These are phyloP conservation scores for Antechinus stuartii DNA, from an alignment of 2,113 vertebrate species.

Conservation along the genomic window DNA sequence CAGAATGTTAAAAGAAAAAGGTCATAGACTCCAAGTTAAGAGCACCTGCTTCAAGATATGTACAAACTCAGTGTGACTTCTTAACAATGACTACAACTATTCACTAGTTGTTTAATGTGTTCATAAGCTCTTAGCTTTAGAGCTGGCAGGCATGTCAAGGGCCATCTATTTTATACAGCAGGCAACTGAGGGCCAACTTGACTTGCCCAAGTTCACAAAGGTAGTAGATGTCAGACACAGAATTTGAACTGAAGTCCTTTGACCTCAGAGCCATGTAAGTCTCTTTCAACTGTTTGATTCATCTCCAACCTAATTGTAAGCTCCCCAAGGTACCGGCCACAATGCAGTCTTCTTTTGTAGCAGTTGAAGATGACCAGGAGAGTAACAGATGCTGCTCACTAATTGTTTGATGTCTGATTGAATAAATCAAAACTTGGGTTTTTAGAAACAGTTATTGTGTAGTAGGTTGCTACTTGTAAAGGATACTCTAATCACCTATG, in stretches of 20 bases:
- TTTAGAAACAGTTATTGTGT: not conserved
- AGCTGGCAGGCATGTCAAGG: not conserved
- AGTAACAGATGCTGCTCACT: not conserved
- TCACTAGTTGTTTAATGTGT: not conserved
- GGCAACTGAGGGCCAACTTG: not conserved
- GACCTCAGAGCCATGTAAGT: not conserved
- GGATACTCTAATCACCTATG: not conserved
- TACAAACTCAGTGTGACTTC: not conserved
- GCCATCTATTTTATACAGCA: not conserved
- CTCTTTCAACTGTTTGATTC: not conserved
- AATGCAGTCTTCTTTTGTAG: not conserved
- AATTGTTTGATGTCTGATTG: conserved; percentile 15
- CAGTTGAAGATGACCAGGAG: not conserved
- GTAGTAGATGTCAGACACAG: not conserved
- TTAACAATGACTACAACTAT: not conserved
- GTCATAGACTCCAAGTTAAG: not conserved
- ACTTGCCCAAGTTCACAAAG: not conserved
- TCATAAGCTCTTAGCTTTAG: not conserved
- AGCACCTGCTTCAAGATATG: not conserved
- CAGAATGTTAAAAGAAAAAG: not conserved
- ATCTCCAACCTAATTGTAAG: not conserved
- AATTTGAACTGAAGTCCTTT: not conserved
- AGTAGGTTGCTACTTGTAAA: conserved; percentile 11
- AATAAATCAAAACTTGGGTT: not conserved
- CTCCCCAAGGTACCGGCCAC: not conserved